These are phyloP conservation scores for Ernsta delagoae DNA, from an alignment of 2,888 invertebrate species.

Conservation along the genomic window DNA sequence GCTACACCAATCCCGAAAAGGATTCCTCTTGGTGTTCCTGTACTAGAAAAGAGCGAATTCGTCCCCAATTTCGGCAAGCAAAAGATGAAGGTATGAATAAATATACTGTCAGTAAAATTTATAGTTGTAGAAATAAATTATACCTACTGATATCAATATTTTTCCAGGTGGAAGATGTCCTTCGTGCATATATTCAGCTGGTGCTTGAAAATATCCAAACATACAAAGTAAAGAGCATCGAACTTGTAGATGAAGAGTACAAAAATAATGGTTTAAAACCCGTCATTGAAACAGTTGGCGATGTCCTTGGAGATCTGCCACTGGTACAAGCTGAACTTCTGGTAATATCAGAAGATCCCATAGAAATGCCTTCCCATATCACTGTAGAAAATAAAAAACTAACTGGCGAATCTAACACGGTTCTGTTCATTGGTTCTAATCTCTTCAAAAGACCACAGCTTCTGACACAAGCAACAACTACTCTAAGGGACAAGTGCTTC, in stretches of 20 bases:
- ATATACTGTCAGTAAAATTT: too few species aligned
- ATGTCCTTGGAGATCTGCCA: conserved; percentile 88
- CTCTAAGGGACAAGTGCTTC: conserved; percentile 85
- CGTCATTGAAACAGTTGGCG: conserved; percentile 82
- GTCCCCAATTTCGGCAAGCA: conserved; percentile 84
- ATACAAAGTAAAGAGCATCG: conserved; percentile 86
- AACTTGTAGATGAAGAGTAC: conserved; percentile 81
- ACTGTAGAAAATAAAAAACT: conserved; percentile 87
- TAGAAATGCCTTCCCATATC: conserved; percentile 78
- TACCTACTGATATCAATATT: not conserved
- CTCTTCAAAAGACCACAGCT: conserved; percentile 78
- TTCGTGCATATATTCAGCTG: conserved; percentile 87
- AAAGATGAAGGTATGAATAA: conserved; percentile 64
- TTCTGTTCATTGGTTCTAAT: conserved; percentile 81
- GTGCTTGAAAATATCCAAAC: conserved; percentile 88
- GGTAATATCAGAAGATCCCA: conserved; percentile 80
- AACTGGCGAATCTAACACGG: conserved; percentile 76
- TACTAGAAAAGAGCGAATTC: conserved; percentile 91
- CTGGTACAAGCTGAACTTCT: conserved; percentile 88
- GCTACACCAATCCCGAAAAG: conserved; percentile 90
- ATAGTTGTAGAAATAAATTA: too few species aligned
- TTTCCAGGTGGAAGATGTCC: conserved; percentile 76
- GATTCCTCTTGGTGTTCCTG: conserved; percentile 88
- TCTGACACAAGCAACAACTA: conserved; percentile 71
- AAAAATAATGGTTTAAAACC: conserved; percentile 75